Evolutionary conservation across 2,797 vertebrate species (phyloP).

Genomic region (Pseudopleuronectes americanus): DNA sequence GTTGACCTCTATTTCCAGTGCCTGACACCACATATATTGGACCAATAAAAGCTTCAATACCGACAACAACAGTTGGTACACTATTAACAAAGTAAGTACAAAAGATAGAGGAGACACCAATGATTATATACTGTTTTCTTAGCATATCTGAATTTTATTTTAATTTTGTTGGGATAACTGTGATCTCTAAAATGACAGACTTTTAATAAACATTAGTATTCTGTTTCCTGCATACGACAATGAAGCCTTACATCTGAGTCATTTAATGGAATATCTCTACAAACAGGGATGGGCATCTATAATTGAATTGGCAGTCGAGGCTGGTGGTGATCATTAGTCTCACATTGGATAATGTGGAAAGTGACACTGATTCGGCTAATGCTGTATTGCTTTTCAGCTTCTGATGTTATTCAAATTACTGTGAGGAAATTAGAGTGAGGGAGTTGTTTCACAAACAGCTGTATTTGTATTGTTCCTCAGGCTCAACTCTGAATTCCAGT

Average conservation of each 20-base stretch:
- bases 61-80: too few relatives aligned
- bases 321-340: slow-evolving; percentile 24
- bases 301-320: slow-evolving; percentile 27
- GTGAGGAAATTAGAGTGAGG: neutral
- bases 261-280: slow-evolving; percentile 20
- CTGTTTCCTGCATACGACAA: slow-evolving; percentile 4
- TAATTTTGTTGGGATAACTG: neutral
- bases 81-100: too few relatives aligned
- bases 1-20: too few relatives aligned
- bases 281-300: slow-evolving; percentile 16
- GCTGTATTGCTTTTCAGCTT: slow-evolving; percentile 34
- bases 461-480: slow-evolving; percentile 3
- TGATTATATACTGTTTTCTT: too few relatives aligned
- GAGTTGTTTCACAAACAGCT: slow-evolving; percentile 10
- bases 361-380: slow-evolving; percentile 20
- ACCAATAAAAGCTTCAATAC: too few relatives aligned
- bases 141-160: too few relatives aligned
- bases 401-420: slow-evolving; percentile 21
- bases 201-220: slow-evolving; percentile 1
- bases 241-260: slow-evolving; percentile 2
- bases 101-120: too few relatives aligned
- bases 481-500: neutral
- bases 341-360: slow-evolving; percentile 15
- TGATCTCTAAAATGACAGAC: neutral
- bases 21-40: too few relatives aligned